Evolutionary conservation across 1,140 invertebrate genomes (phyloP), one percentile per base, ranked within the genome.

Genomic region (Caerostris extrusa): DNA sequence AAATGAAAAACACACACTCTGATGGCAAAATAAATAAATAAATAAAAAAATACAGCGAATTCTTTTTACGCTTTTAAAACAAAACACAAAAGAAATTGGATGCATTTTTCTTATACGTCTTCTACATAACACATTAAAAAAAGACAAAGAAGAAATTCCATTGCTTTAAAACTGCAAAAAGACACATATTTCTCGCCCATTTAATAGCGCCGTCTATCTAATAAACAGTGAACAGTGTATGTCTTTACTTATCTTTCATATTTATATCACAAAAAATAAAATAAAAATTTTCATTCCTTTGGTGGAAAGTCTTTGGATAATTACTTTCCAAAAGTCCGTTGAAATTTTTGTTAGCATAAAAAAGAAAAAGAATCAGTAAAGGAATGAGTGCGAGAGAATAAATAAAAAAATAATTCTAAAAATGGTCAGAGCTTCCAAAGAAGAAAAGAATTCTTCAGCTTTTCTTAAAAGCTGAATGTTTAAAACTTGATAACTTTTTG

Each of bases 11-110:
- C 64, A 69, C n/a, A 3, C 64, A n/a, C 17, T n/a, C 14, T 69
- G 64, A 14, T 34, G 64, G n/a, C 64, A 69, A n/a, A 69, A n/a
- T n/a, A n/a, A n/a, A n/a, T n/a, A n/a, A n/a, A n/a, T n/a, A n/a
- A n/a, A n/a, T n/a, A n/a, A n/a, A n/a, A 69, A n/a, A n/a, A n/a
- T 69, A n/a, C 12, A 69, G n/a, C n/a, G n/a, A n/a, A n/a, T 69
- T n/a, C 64, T 69, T 6, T 3, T 6, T n/a, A 69, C 17, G 17
- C 64, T 69, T 69, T n/a, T 69, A 69, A 69, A 69, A 69, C 64
- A 69, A n/a, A n/a, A n/a, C n/a, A n/a, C n/a, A n/a, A 69, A 69
- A 69, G 64, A 69, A 69, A 69, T 69, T 69, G 64, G 17, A 69
- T n/a, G 12, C 64, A n/a, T 69, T 69, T 17, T 69, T 34, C 34